A percentile compares a stretch with the other conserved stretches of the same genome.
Evolutionary conservation across 2,113 vertebrate genomes (phyloP).

Genomic region (Ictalurus furcatus): DNA sequence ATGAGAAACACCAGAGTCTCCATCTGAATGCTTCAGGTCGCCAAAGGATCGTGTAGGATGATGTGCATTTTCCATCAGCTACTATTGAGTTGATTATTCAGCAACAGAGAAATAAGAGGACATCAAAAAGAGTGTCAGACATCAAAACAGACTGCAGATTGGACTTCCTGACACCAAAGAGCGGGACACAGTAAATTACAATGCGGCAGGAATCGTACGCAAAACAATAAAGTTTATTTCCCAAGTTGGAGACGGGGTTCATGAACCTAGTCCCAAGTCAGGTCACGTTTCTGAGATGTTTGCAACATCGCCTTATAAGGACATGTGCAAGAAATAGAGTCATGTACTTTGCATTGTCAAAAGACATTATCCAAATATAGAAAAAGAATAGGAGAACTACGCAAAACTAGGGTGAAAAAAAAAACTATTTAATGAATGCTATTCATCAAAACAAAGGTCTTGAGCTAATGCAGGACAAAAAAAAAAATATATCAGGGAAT

Average conservation of each 20-base stretch:
- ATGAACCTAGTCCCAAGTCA: neutral
- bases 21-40: neutral
- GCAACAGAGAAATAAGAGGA: neutral
- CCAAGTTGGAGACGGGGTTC: neutral
- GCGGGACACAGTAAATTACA: neutral
- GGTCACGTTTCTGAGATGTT: neutral
- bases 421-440: neutral
- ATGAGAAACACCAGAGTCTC: neutral
- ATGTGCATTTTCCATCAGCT: neutral
- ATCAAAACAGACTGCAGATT: neutral
- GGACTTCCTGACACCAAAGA: neutral
- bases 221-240: neutral
- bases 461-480: no score
- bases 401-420: neutral
- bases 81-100: neutral
- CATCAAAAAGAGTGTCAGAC: neutral
- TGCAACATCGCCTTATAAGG: neutral
- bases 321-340: neutral
- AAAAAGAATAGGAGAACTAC: neutral
- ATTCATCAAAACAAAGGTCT: no score
- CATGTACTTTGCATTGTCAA: neutral
- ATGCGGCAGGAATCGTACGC: neutral
- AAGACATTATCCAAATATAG: neutral
- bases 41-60: neutral
- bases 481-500: neutral